Evolutionary conservation across 2,797 vertebrate genomes (phyloP), one percentile per base, ranked within the genome.

Genomic region (Sebastes melanostomus): DNA sequence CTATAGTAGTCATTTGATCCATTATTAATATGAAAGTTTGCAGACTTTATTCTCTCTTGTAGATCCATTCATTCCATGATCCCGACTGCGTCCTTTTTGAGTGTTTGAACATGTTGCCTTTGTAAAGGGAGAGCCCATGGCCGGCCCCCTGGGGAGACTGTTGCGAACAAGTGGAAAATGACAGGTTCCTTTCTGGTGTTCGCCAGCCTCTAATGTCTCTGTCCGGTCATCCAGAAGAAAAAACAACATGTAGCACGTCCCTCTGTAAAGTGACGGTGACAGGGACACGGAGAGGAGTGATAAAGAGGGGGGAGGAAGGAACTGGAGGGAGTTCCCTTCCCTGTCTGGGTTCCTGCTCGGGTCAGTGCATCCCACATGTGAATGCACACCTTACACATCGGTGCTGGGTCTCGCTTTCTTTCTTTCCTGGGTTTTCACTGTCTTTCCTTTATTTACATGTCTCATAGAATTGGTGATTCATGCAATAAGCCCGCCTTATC

Each of bases 91-190:
- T 24, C 11, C 30, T 29, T 1, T 78, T 54, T 14, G 18, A 58
- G 24, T 0, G 4, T 50, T 56, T 32, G 18, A 67, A 75, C 24
- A 61, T 7, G 20, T 56, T 52, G 38, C 67, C 59, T 75, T 55
- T 78, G 77, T 76, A 27, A 78, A 66, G 46, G 65, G 16, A 68
- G 63, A 69, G 29, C 56, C 70, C 32, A n/a, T 7, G 11, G 24
- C 71, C 32, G 9, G 8, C 42, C 68, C 69, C 61, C 62, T 13
- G 27, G 77, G 83, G 36, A 86, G 38, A 9, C 70, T 62, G 60
- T 77, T 78, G 78, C 85, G 84, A 90, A 88, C 76, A 86, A 91
- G 85, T 89, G 84, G 79, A 88, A 91, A 93, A 93, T 93, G 88
- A 91, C 87, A 91, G 84, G 86, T 83, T 91, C 80, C 83, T 83